Percentiles rank a stretch among this genome's conserved stretches.
Evolutionary conservation across 2,797 vertebrate genomes (phyloP).

Genomic region (Gastrophryne carolinensis): DNA sequence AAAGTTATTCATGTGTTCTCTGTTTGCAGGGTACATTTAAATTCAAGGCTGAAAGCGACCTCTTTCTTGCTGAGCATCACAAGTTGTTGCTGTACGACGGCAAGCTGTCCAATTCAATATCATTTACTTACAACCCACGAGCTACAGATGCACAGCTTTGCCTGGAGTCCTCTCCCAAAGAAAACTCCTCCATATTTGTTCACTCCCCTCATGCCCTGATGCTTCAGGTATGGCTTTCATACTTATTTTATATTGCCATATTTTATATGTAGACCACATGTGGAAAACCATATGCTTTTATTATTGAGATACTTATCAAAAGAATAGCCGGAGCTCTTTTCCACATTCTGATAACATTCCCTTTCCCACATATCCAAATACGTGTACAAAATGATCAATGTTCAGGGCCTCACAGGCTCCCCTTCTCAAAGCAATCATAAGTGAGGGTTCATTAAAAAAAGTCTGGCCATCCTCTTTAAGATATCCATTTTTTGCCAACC

Average conservation of each 20-base stretch:
- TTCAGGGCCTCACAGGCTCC: no score
- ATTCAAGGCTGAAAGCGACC: slow-evolving; percentile 96
- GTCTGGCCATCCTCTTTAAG: no score
- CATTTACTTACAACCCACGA: slow-evolving; percentile 93
- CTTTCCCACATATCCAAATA: no score
- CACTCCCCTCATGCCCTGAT: slow-evolving; percentile 98
- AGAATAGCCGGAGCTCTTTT: no score
- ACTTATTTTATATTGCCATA: background rate
- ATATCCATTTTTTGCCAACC: no score
- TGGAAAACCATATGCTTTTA: no score
- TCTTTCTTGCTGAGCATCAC: slow-evolving; percentile 93
- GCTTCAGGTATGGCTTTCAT: slow-evolving; percentile 83
- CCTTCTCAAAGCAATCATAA: no score
- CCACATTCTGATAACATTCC: no score
- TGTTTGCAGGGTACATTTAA: slow-evolving; percentile 88
- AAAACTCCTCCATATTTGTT: slow-evolving; percentile 93
- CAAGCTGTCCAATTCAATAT: slow-evolving; percentile 87
- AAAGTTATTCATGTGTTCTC: no score
- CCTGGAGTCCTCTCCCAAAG: slow-evolving; percentile 96
- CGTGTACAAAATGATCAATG: no score
- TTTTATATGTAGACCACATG: background rate
- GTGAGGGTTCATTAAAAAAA: no score
- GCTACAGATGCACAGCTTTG: slow-evolving; percentile 97
- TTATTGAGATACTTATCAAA: no score
- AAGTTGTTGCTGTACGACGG: slow-evolving; percentile 93